Evolutionary conservation across 2,797 vertebrate species (phyloP).

Genomic region (Oreochromis mossambicus): DNA sequence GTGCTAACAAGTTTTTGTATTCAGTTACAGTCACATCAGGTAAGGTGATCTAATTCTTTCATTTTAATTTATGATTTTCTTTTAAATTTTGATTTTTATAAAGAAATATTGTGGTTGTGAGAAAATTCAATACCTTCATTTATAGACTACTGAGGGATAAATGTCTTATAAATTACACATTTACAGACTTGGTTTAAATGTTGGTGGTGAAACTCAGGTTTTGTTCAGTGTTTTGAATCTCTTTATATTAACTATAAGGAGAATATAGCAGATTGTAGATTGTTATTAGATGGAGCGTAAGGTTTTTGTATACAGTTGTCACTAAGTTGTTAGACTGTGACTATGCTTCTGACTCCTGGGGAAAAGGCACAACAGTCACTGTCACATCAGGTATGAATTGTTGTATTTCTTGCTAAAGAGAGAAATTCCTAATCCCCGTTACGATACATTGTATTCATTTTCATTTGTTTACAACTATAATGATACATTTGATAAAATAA

Average conservation of each 20-base stretch:
- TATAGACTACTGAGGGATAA: not conserved
- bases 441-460: too few species aligned
- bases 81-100: not conserved
- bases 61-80: not conserved
- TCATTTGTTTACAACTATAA: too few species aligned
- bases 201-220: not conserved
- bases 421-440: too few species aligned
- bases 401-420: too few species aligned
- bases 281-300: not conserved
- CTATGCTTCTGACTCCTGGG: conserved; percentile 58
- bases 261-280: not conserved
- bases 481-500: too few species aligned
- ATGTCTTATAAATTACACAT: not conserved
- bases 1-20: conserved; percentile 10
- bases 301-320: conserved; percentile 27
- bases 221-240: not conserved
- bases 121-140: not conserved
- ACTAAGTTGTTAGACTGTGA: conserved; percentile 30
- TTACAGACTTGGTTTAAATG: not conserved
- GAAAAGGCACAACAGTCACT: conserved; percentile 62
- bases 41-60: not conserved
- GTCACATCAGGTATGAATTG: not conserved
- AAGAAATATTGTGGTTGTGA: not conserved
- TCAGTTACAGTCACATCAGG: conserved; percentile 11
- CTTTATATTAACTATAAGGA: not conserved